phyloP scores from a whole-genome alignment of 2,113 vertebrate genomes.

The Bubalus kerabau region DNA sequence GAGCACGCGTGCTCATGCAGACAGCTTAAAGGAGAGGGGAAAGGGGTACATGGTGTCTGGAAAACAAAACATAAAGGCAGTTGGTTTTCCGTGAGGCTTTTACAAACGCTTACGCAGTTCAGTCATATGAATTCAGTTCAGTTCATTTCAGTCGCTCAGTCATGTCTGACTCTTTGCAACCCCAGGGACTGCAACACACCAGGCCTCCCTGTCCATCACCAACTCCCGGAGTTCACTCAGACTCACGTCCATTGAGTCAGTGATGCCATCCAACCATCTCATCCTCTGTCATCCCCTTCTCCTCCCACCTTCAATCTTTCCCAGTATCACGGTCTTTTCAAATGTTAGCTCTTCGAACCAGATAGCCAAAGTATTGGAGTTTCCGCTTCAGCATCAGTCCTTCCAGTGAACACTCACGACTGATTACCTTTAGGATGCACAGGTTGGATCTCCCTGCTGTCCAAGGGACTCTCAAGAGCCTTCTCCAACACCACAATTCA shows the following conservation, averaged over 20 bases:
- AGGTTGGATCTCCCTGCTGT: neutral
- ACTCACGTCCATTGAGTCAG: neutral
- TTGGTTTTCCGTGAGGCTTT: neutral
- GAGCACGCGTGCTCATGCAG: rapidly evolving
- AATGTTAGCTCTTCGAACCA: neutral
- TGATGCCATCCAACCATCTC: neutral
- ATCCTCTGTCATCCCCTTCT: neutral
- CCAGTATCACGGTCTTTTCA: neutral
- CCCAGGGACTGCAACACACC: neutral
- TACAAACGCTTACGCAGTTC: neutral
- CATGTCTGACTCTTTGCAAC: neutral
- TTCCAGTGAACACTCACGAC: neutral
- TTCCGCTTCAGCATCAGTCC: neutral
- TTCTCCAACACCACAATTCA: neutral
- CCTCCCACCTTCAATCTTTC: neutral
- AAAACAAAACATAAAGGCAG: neutral
- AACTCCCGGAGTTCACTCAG: neutral
- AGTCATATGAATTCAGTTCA: neutral
- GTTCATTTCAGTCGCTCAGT: neutral
- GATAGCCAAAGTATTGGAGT: neutral
- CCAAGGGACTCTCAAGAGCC: neutral
- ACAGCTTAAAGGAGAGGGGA: no score
- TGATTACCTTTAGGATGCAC: neutral
- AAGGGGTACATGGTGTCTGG: neutral
- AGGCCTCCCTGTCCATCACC: neutral